A percentile compares a stretch with the other conserved stretches of the same genome.
Evolutionary conservation across 2,797 vertebrate genomes (phyloP).

Genomic region (Cynopterus sphinx): DNA sequence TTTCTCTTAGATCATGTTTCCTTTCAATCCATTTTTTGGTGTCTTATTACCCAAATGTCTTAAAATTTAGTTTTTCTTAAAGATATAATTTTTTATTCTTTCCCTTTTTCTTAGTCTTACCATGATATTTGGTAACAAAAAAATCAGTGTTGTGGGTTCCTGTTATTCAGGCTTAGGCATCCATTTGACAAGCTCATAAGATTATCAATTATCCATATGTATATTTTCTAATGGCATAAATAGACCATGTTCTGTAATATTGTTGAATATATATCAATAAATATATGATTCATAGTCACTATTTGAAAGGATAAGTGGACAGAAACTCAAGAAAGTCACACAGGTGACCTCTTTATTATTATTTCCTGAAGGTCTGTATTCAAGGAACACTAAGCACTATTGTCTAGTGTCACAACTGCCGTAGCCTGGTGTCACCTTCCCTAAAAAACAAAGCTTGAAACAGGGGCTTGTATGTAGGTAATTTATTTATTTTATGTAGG

Average conservation of each 20-base stretch:
- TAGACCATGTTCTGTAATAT: not conserved
- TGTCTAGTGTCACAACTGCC: not conserved
- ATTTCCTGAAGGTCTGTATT: not conserved
- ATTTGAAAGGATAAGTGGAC: not conserved
- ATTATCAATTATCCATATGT: not conserved
- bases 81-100: not conserved
- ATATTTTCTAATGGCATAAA: not conserved
- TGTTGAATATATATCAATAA: not conserved
- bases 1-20: not conserved
- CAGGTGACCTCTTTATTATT: not conserved
- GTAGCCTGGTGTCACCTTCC: not conserved
- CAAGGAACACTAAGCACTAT: not conserved
- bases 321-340: not conserved
- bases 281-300: not conserved
- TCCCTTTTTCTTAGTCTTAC: not conserved
- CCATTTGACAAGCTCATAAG: not conserved
- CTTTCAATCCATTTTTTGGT: not conserved
- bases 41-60: not conserved
- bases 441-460: not conserved
- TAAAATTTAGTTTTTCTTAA: not conserved
- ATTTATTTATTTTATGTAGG: not conserved
- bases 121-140: not conserved
- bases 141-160: not conserved
- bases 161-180: not conserved
- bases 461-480: not conserved